Evolutionary conservation across 2,797 vertebrate species (phyloP), one percentile per base, ranked within the genome.

Genomic region (Platyrinchus mystaceus): DNA sequence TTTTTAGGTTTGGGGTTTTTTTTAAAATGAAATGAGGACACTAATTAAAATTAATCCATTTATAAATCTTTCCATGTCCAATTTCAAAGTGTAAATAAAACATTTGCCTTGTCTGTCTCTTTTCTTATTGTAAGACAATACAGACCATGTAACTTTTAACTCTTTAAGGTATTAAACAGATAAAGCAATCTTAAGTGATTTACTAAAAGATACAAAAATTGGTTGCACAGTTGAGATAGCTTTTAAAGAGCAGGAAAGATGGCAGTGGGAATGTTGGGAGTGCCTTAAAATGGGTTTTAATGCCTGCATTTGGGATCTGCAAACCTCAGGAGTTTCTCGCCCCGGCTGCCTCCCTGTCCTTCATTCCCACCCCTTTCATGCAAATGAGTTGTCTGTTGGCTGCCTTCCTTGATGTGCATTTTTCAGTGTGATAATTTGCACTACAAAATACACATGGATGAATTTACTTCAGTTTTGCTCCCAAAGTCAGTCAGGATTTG

Each of bases 11-110:
- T 80, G 53, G 26, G 1, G 0, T 82, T 44, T 47, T 46, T 70
- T 62, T 90, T 73, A 41, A 1, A 4, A 81, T 6, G 10, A 87
- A 97, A 95, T 94, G 79, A 91, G 79, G 84, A 36, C 64, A 91
- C 69, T 89, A 91, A 94, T 95, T 95, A 95, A 96, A 95, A 95
- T 93, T 83, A 94, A 95, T 95, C 69, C 10, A 34, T 92, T 92
- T 95, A 94, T 92, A 93, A 95, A 88, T 92, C 50, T 93, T 94
- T 78, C 66, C 3, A 4, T 73, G 75, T 89, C 50, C 34, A 62
- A 17, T 92, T 93, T 94, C 81, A 69, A 81, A 88, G 79, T 4
- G 0, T 96, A 95, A 97, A 96, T 96, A 91, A 92, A 95, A 92
- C 76, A 92, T 95, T 87, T 0, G 13, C 53, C 53, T 78, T 78